Evolutionary conservation across 1,140 invertebrate genomes (phyloP).

Genomic region (Lineus longissimus): DNA sequence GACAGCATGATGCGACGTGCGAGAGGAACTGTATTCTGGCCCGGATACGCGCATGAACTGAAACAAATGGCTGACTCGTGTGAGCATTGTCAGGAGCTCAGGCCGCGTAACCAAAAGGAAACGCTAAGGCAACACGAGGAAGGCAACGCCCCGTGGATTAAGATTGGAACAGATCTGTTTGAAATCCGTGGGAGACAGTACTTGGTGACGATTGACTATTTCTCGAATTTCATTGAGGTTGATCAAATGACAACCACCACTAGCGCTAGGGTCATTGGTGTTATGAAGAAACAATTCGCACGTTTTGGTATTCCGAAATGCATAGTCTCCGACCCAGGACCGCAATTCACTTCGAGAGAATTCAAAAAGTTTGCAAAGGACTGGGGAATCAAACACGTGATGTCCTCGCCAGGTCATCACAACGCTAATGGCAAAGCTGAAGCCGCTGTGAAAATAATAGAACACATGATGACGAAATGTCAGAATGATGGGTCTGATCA

Average conservation of each 20-base stretch:
- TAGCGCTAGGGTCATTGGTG: conserved; percentile 16
- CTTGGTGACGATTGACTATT: conserved; percentile 22
- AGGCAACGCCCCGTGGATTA: conserved; percentile 16
- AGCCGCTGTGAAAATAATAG: conserved; percentile 26
- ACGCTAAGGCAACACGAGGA: conserved; percentile 17
- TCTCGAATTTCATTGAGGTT: conserved; percentile 21
- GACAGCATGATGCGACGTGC: conserved; percentile 27
- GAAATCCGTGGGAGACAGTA: conserved; percentile 13
- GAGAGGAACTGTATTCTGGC: conserved; percentile 30
- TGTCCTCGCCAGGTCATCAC: conserved; percentile 20
- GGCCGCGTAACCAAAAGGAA: conserved; percentile 15
- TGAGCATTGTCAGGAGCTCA: conserved; percentile 21
- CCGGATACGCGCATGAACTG: conserved; percentile 26
- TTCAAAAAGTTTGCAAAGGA: conserved; percentile 25
- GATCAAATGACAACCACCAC: conserved; percentile 12
- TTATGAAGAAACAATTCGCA: conserved; percentile 24
- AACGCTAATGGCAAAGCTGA: conserved; percentile 28
- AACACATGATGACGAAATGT: conserved; percentile 27
- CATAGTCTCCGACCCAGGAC: conserved; percentile 27
- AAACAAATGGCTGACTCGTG: conserved; percentile 20
- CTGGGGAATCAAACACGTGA: conserved; percentile 24
- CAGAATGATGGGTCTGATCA: conserved; percentile 10
- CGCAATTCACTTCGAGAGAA: conserved; percentile 25
- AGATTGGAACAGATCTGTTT: conserved; percentile 17
- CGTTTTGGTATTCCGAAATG: conserved; percentile 24